Conservation (phyloP, 2,888 invertebrate species). For the Meloe dianella region DNA sequence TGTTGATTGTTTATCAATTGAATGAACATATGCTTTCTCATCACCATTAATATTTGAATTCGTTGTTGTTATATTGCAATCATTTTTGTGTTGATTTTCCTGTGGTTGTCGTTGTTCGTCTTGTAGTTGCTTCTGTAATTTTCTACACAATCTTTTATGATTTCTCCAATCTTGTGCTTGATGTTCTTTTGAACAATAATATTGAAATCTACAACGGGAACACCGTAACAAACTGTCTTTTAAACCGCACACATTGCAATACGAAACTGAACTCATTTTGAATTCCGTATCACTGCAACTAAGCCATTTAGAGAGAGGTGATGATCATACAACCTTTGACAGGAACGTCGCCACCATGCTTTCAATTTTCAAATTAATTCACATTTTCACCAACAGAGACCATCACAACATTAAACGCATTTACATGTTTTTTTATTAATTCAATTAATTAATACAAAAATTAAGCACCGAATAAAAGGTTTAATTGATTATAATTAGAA, state of each 20-base stretch:
- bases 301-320: not conserved
- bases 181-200: slow-evolving; percentile 82
- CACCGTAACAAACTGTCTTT: slow-evolving; percentile 72
- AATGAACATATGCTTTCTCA: slow-evolving; percentile 25
- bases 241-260: slow-evolving; percentile 68
- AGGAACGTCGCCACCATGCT: slow-evolving; percentile 4
- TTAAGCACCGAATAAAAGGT: no score
- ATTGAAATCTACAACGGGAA: slow-evolving; percentile 73
- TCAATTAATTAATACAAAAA: not conserved
- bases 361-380: not conserved
- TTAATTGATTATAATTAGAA: no score
- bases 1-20: slow-evolving; percentile 41
- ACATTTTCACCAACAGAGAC: not conserved
- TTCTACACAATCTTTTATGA: slow-evolving; percentile 69
- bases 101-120: slow-evolving; percentile 23
- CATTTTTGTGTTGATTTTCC: slow-evolving; percentile 28
- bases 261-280: slow-evolving; percentile 49
- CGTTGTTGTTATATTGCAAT: slow-evolving; percentile 3
- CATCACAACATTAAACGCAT: not conserved
- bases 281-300: slow-evolving; percentile 31
- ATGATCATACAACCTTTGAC: not conserved
- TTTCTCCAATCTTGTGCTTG: slow-evolving; percentile 80
- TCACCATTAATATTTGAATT: slow-evolving; percentile 33
- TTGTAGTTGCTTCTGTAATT: slow-evolving; percentile 17
- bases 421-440: not conserved